Percentiles rank a stretch among this genome's conserved stretches.
These are phyloP conservation scores for Setipinna tenuifilis DNA, from an alignment of 2,797 vertebrate genomes.

Conservation along the genomic window DNA sequence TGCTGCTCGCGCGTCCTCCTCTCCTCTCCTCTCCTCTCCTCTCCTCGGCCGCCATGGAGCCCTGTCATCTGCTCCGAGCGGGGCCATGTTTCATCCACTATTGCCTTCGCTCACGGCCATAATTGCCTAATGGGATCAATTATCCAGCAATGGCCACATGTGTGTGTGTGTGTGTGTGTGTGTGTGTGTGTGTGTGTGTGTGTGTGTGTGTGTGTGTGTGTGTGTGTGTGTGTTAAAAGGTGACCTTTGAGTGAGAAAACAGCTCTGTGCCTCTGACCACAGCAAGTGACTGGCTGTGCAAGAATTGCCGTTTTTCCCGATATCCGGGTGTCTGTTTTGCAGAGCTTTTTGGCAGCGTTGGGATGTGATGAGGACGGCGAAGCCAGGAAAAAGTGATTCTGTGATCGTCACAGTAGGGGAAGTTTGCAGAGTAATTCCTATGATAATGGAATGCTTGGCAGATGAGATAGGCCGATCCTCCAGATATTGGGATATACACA, in stretches of 20 bases:
- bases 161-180: slow-evolving; percentile 23
- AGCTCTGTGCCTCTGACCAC: not conserved
- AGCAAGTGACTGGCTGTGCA: not conserved
- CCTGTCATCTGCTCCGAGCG: not conserved
- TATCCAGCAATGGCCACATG: slow-evolving; percentile 3
- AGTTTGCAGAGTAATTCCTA: not conserved
- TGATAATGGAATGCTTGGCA: slow-evolving; percentile 2
- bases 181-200: not conserved
- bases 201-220: not conserved
- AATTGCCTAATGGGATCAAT: slow-evolving; percentile 29
- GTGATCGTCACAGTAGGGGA: not conserved
- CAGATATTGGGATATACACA: not conserved
- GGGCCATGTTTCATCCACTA: not conserved
- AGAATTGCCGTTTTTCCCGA: too few species aligned
- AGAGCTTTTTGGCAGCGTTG: slow-evolving; percentile 21
- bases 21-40: not conserved
- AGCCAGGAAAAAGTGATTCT: slow-evolving; percentile 46
- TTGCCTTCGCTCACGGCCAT: not conserved
- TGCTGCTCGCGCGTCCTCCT: slow-evolving; percentile 30
- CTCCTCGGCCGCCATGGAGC: not conserved
- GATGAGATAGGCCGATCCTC: not conserved
- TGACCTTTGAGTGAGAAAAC: not conserved
- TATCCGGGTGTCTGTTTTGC: not conserved
- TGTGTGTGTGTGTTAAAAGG: slow-evolving; percentile 2
- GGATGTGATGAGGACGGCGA: slow-evolving; percentile 1